Evolutionary conservation across 2,113 vertebrate species (phyloP).

Genomic region (Gymnobelideus leadbeateri): DNA sequence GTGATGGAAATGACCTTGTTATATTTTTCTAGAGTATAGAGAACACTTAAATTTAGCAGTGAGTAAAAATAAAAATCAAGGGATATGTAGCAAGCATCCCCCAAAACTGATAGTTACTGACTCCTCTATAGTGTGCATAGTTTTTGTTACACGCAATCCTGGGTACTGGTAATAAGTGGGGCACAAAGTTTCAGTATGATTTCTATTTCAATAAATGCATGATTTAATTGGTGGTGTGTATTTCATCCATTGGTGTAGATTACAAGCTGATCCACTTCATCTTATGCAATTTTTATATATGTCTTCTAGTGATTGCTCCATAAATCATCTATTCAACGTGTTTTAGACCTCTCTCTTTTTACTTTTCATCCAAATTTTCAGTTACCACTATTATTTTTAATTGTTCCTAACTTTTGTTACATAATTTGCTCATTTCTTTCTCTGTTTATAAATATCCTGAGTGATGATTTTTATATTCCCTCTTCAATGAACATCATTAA

Average conservation of each 20-base stretch:
- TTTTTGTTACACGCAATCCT: neutral
- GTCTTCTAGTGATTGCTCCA: neutral
- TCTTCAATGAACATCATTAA: neutral
- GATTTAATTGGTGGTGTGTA: neutral
- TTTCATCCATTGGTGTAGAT: neutral
- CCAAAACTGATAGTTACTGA: neutral
- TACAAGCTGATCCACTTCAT: neutral
- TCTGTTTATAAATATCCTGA: neutral
- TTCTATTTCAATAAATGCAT: neutral
- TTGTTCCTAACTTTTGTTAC: neutral
- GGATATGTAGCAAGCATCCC: neutral
- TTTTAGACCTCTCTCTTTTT: neutral
- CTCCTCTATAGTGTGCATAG: neutral
- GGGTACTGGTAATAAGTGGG: no score
- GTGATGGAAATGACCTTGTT: neutral
- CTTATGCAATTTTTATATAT: neutral
- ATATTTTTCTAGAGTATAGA: neutral
- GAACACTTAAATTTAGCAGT: neutral
- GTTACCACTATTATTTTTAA: neutral
- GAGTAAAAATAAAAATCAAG: neutral
- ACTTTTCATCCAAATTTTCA: neutral
- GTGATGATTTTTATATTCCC: neutral
- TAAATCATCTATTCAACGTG: neutral
- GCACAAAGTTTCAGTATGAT: no score
- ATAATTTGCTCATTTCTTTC: neutral